Evolutionary conservation across 2,797 vertebrate genomes (phyloP).

Genomic region (Pipistrellus pipistrellus): DNA sequence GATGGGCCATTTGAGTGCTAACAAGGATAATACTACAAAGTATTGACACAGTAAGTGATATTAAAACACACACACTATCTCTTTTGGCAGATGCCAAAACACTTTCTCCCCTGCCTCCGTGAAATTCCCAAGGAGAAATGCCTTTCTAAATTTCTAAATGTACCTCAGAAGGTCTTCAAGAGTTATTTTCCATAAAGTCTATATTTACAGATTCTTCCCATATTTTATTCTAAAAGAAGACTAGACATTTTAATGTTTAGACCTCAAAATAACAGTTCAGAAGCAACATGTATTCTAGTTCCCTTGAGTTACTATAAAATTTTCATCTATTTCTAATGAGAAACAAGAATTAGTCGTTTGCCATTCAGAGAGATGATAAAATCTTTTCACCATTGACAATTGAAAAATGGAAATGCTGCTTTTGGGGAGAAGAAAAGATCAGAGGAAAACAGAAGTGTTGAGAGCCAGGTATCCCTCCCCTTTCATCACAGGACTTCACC

Average conservation of each 20-base stretch:
- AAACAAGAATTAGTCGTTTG: slow-evolving; percentile 69
- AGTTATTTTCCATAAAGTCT: slow-evolving; percentile 24
- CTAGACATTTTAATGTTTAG: slow-evolving; percentile 35
- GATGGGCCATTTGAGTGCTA: background rate
- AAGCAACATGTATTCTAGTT: slow-evolving; percentile 5
- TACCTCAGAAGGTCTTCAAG: background rate
- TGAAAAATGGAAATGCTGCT: background rate
- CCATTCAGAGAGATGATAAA: slow-evolving; percentile 60
- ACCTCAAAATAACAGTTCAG: background rate
- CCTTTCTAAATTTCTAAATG: background rate
- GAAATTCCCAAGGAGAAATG: background rate
- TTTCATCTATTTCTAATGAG: slow-evolving; percentile 69
- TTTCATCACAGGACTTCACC: slow-evolving; percentile 53
- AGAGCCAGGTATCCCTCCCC: background rate
- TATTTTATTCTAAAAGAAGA: slow-evolving; percentile 31
- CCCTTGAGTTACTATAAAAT: slow-evolving; percentile 79
- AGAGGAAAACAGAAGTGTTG: background rate
- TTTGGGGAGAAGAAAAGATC: background rate
- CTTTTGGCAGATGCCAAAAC: background rate
- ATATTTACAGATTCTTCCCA: background rate
- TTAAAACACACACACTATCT: background rate
- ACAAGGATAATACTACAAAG: background rate
- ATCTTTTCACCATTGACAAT: slow-evolving; percentile 25
- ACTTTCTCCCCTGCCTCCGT: background rate
- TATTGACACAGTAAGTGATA: background rate